phyloP scores from a whole-genome alignment of 1,140 invertebrate genomes.

The Halyomorpha halys region DNA sequence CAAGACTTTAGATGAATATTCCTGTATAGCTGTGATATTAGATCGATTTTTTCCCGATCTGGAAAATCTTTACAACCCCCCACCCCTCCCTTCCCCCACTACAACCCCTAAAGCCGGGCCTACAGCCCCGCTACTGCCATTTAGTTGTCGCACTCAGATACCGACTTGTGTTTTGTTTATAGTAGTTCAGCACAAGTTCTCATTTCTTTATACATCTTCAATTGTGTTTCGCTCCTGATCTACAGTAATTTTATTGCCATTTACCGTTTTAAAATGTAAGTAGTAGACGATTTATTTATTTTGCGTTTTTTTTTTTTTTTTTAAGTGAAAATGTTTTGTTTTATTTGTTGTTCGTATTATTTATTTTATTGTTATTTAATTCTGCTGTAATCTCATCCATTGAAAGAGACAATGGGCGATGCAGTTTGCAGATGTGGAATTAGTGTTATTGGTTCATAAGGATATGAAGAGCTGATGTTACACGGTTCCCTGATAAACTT shows the following conservation, averaged over 20 bases:
- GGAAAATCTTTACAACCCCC: constrained; percentile 10
- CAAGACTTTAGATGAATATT: too few relatives aligned
- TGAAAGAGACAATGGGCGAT: too few relatives aligned
- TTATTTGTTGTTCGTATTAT: not conserved
- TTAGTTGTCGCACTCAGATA: constrained; percentile 47
- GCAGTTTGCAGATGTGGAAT: too few relatives aligned
- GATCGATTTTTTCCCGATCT: not conserved
- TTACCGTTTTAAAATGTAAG: constrained; percentile 19
- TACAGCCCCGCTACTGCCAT: constrained; percentile 36
- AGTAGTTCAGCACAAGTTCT: constrained; percentile 33
- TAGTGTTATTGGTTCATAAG: too few relatives aligned
- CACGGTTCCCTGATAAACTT: too few relatives aligned
- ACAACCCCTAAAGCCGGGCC: constrained; percentile 8
- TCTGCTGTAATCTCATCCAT: too few relatives aligned
- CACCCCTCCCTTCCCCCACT: constrained; percentile 10
- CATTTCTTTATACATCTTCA: constrained; percentile 27
- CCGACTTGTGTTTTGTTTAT: constrained; percentile 35
- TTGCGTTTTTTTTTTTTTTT: not conserved
- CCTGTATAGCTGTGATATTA: too few relatives aligned
- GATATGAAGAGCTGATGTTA: too few relatives aligned
- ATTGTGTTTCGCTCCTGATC: constrained; percentile 27
- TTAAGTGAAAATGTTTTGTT: not conserved
- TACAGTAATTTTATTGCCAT: constrained; percentile 24
- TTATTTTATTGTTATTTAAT: not conserved
- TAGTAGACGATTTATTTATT: constrained; percentile 3